Base-by-base conservation (phyloP, 2,797 vertebrate genomes). In the Neosilurus mollespiculum region DNA sequence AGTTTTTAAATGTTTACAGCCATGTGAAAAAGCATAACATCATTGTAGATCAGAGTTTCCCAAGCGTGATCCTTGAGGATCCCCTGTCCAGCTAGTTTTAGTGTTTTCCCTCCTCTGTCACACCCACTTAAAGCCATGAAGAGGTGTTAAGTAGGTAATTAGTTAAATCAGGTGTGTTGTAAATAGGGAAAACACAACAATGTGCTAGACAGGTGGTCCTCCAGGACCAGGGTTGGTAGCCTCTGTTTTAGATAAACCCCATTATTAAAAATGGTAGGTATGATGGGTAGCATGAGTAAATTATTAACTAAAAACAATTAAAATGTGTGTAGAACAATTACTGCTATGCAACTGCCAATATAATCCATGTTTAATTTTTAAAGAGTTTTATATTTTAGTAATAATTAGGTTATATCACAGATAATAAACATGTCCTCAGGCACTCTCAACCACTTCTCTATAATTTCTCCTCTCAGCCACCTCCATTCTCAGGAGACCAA, bases 401-500 rank as follows among this genome's bases (percentile, higher is more conserved):
- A 58, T 77, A 49, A 49, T 53, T 43, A 66, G 26, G 14, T 54
- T 24, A 26, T 12, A 24, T 43, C 3, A 14, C n/a, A 51, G 54
- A 79, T 64, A 12, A 1, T 14, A 49, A 22, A 43, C 26, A 66
- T 11, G 20, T 8, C 53, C 7, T 80, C 9, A 22, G 18, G 5
- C 64, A 64, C 15, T 15, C 16, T 73, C 80, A 43, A 78, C 15
- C 51, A 12, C 26, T 59, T 77, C 22, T 84, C 24, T 80, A 30
- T 64, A 43, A 64, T 84, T 64, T 84, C 61, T 76, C 30, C 64
- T 0, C 54, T n/a, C 92, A 99, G 98, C 97, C 82, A 96, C 97
- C 11, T 98, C 98, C 90, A 98, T 98, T 93, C 94, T 98, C 88
- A 94, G 97, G 81, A 94, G 95, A 81, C 96, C 96, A 90, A 97